A percentile compares a stretch with the other conserved stretches of the same genome.
phyloP scores from a whole-genome alignment of 2,113 vertebrate genomes.

The Aspidoscelis tigris region DNA sequence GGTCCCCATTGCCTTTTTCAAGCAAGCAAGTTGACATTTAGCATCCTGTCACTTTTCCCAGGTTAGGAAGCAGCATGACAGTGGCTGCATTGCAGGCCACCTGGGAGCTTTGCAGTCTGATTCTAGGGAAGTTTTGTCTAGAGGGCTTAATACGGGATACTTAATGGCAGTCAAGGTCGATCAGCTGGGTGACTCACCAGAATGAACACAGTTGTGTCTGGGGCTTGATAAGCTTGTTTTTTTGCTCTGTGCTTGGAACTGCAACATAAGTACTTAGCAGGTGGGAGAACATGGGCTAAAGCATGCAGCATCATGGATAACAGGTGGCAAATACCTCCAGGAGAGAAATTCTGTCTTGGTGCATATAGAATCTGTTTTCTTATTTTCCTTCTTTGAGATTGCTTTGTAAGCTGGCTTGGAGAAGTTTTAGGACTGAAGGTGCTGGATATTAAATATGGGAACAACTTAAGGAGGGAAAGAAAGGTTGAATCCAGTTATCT shows the following conservation, averaged over 20 bases:
- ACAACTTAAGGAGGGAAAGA: background rate
- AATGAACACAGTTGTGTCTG: background rate
- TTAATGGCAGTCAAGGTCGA: background rate
- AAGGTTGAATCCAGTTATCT: background rate
- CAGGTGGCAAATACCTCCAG: background rate
- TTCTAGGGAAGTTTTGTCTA: no score
- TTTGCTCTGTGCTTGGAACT: background rate
- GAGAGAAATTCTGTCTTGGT: background rate
- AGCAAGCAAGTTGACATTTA: no score
- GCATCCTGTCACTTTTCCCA: background rate
- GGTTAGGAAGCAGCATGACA: background rate
- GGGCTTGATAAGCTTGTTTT: background rate
- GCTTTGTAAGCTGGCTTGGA: background rate
- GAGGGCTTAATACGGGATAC: background rate
- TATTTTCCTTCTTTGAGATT: background rate
- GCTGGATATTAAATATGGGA: no score
- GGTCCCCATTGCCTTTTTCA: background rate
- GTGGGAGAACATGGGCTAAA: no score
- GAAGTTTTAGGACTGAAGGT: background rate
- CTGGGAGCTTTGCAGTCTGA: background rate
- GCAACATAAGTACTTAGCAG: background rate
- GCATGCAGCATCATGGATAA: background rate
- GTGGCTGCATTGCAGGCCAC: background rate
- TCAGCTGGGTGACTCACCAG: background rate
- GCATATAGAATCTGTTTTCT: no score